phyloP scores from a whole-genome alignment of 2,113 vertebrate genomes.

The Nymphicus hollandicus region DNA sequence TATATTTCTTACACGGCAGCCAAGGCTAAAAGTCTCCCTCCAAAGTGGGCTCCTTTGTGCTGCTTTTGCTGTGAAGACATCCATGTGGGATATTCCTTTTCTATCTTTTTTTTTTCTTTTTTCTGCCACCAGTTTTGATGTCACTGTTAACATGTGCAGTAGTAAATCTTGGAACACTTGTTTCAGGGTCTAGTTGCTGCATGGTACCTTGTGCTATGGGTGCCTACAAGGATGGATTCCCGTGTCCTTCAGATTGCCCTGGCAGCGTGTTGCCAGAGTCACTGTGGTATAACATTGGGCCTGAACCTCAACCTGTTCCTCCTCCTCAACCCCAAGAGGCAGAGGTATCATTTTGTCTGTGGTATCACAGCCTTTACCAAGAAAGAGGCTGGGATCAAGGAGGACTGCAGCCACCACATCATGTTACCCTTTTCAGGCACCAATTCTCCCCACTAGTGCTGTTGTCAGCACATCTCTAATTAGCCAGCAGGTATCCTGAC shows the following conservation, averaged over 20 bases:
- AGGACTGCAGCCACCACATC: not conserved
- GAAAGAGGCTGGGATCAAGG: not conserved
- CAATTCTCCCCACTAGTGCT: not conserved
- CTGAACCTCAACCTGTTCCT: not conserved
- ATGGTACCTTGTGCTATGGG: not conserved
- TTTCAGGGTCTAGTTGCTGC: not conserved
- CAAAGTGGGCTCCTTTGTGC: not conserved
- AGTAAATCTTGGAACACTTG: not conserved
- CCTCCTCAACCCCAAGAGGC: not conserved
- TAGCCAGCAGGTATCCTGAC: not conserved
- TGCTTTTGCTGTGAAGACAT: not conserved
- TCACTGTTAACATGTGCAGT: not conserved
- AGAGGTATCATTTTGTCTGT: not conserved
- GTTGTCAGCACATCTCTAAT: not conserved
- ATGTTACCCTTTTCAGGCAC: not conserved
- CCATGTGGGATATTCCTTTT: not conserved
- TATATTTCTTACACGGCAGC: rapidly evolving
- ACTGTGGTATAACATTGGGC: not conserved
- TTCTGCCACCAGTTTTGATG: not conserved
- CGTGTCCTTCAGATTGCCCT: not conserved
- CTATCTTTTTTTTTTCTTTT: not conserved
- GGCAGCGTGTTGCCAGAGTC: not conserved
- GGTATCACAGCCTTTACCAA: not conserved
- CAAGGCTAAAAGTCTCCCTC: not conserved
- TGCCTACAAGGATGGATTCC: not conserved